Evolutionary conservation across 1,140 invertebrate genomes (phyloP).

Genomic region (Coptotermes formosanus): DNA sequence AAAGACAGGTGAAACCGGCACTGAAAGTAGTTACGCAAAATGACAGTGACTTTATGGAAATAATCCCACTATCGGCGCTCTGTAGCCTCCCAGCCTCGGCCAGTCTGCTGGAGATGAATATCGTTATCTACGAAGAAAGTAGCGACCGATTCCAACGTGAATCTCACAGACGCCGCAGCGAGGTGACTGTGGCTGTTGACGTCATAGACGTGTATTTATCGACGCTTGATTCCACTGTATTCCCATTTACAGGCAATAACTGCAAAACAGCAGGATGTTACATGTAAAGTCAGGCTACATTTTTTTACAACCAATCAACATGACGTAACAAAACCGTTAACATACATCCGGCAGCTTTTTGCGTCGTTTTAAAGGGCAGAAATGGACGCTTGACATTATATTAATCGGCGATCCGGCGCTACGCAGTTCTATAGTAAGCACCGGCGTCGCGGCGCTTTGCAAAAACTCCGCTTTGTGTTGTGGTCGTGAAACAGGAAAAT

Average conservation of each 20-base stretch:
- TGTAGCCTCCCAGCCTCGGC: background rate
- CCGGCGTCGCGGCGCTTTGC: background rate
- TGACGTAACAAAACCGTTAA: background rate
- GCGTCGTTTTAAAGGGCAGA: background rate
- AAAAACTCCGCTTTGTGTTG: background rate
- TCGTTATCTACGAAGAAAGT: background rate
- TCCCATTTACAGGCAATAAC: background rate
- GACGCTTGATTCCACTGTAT: background rate
- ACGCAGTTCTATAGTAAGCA: background rate
- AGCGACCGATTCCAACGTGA: background rate
- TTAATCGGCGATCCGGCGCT: background rate
- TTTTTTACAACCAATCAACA: background rate
- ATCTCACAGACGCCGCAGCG: background rate
- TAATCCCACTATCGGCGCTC: background rate
- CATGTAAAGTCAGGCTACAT: background rate
- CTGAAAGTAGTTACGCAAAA: too few relatives aligned
- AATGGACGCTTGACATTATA: background rate
- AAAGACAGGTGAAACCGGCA: too few relatives aligned
- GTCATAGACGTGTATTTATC: background rate
- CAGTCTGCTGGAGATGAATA: background rate
- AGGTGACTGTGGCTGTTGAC: background rate
- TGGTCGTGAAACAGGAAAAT: background rate
- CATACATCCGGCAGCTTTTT: background rate
- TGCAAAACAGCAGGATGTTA: background rate
- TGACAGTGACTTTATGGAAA: too few relatives aligned